Base-by-base conservation (phyloP, 2,113 vertebrate genomes). In the Nerophis ophidion region DNA sequence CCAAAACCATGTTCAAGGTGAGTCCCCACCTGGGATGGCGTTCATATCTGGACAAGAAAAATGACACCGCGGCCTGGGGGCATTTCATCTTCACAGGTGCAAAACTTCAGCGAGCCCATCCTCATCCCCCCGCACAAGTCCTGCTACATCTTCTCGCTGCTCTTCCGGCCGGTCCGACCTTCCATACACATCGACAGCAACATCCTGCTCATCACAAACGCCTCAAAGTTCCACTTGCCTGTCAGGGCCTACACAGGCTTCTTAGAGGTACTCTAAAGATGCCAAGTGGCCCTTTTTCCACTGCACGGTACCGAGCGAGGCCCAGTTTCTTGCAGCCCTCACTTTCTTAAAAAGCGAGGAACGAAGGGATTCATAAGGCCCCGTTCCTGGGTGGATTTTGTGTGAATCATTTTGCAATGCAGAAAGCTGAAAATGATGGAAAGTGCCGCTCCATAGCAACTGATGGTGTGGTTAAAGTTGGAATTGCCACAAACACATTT, bases 161-260 rank as follows among this genome's bases (percentile, higher is more conserved):
- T 89, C 71, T 99, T 99, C 91, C 92, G 91, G 76, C 93, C 96
- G 19, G 93, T 95, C 12, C 90, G 94, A 26, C 94, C 94, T 44
- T 95, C 95, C 72, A 89, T 95, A 63, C 93, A 98, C 69, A 87
- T 99, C 79, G 95, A 98, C 89, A 94, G 92, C 85, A 99, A 98
- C 76, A 97, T 99, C 81, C 90, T 99, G 68, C 94, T 99, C 62
- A 91, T 96, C 85, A 99, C 96, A 68, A 99, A 99, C 42, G 96
- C 95, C 17, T 99, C 97, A 47, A 98, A 96, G 87, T 99, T 99
- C 83, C 94, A 98, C 76, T 90, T 99, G 53, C 97, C 97, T 60
- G 91, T 99, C 61, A 86, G 94, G 74, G 97, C 95, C 4, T 99
- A 99, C 84, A 99, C 97, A 8, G 96, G 97, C 70, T 97, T 99